Percentiles rank a stretch among this genome's conserved stretches.
These are phyloP conservation scores for Pteropus alecto DNA, from an alignment of 2,113 vertebrate species.

Conservation along the genomic window DNA sequence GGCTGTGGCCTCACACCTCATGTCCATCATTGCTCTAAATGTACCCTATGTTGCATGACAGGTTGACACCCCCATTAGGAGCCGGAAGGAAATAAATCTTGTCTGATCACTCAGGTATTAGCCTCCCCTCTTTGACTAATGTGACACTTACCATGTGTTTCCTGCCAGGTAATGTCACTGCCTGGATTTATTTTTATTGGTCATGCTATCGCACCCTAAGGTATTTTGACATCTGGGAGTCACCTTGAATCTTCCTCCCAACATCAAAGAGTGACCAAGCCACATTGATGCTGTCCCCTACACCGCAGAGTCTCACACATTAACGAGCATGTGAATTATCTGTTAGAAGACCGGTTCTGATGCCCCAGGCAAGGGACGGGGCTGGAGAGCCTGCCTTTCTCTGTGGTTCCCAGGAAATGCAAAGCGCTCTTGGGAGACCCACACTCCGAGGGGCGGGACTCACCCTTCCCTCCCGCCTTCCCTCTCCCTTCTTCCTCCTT, in stretches of 20 bases:
- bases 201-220: neutral
- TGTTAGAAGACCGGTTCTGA: neutral
- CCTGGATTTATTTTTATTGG: neutral
- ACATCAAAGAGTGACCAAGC: neutral
- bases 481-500: neutral
- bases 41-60: neutral
- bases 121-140: neutral
- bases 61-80: neutral
- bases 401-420: neutral
- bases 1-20: neutral
- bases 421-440: neutral
- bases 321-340: rapidly evolving
- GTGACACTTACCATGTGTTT: rapidly evolving
- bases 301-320: neutral
- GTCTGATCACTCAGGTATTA: neutral
- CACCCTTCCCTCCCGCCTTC: too few species aligned
- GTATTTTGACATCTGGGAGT: neutral
- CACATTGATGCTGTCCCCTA: neutral
- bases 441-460: neutral
- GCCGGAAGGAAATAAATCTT: neutral
- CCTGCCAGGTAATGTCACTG: neutral
- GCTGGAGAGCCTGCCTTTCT: neutral
- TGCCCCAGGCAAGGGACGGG: neutral
- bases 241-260: neutral
- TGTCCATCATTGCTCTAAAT: neutral